Percentiles rank a stretch among this genome's conserved stretches.
Conservation (phyloP, 2,888 invertebrate genomes). For the Ochlodes sylvanus region DNA sequence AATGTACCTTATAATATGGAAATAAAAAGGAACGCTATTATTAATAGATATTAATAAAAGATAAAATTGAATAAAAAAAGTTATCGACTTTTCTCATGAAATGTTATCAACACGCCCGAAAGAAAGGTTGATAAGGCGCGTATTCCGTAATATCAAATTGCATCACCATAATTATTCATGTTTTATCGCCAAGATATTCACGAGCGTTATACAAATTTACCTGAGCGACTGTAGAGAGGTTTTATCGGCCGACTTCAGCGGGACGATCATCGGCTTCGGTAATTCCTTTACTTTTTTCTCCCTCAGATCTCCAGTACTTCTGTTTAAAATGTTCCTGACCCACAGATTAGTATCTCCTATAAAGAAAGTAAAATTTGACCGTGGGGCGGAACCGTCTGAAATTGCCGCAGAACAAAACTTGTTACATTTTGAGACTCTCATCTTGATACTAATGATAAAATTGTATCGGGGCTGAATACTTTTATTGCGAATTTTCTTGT, state of each 20-base stretch:
- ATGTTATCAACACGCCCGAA: too few relatives aligned
- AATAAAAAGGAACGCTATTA: too few relatives aligned
- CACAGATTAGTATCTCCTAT: conserved; percentile 59
- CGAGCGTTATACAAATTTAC: conserved; percentile 41
- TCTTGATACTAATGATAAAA: too few relatives aligned
- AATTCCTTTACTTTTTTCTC: neutral
- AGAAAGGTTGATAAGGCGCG: neutral
- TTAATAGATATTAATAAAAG: too few relatives aligned
- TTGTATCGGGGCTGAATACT: too few relatives aligned
- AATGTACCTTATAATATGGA: too few relatives aligned
- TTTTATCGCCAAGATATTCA: neutral
- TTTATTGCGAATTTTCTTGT: too few relatives aligned
- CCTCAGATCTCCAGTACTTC: conserved; percentile 58
- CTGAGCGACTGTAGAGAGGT: conserved; percentile 49
- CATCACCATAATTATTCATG: neutral
- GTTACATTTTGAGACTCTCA: too few relatives aligned
- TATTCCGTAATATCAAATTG: neutral
- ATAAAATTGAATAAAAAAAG: too few relatives aligned
- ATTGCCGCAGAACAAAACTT: too few relatives aligned
- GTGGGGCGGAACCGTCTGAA: too few relatives aligned
- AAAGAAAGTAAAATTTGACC: neutral
- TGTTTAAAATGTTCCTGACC: conserved; percentile 63
- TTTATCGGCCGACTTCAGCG: conserved; percentile 37
- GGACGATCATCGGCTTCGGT: conserved; percentile 1
- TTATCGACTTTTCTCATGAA: too few relatives aligned